Conservation (phyloP, 2,797 vertebrate genomes). For the Todus mexicanus region DNA sequence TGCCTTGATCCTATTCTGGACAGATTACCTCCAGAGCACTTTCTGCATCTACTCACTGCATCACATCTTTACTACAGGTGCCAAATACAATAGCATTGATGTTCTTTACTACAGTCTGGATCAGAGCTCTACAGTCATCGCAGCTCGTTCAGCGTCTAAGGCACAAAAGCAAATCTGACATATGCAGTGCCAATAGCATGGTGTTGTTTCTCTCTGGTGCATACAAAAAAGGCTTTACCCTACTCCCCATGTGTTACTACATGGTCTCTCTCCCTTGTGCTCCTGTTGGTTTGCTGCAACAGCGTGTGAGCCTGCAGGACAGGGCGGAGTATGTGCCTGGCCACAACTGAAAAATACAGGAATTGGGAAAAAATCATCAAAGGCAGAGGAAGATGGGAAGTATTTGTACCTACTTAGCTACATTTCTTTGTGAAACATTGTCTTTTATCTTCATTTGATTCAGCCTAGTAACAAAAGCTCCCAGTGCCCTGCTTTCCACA, state of each 20-base stretch:
- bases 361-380: not conserved
- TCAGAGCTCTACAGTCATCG: not conserved
- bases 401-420: not conserved
- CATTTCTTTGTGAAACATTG: not conserved
- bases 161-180: not conserved
- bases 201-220: not conserved
- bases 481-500: not conserved
- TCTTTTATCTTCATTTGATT: not conserved
- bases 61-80: not conserved
- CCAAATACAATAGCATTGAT: not conserved
- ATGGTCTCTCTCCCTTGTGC: not conserved
- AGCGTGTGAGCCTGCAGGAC: not conserved
- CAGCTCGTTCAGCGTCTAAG: not conserved
- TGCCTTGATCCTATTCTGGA: not conserved
- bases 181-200: not conserved
- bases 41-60: not conserved
- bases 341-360: not conserved
- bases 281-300: not conserved
- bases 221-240: not conserved
- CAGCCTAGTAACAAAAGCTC: not conserved
- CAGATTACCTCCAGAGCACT: not conserved
- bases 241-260: not conserved
- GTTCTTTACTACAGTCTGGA: not conserved
- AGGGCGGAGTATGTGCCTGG: not conserved
- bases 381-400: not conserved